phyloP scores from a whole-genome alignment of 2,797 vertebrate genomes.

The Propithecus deckenii region DNA sequence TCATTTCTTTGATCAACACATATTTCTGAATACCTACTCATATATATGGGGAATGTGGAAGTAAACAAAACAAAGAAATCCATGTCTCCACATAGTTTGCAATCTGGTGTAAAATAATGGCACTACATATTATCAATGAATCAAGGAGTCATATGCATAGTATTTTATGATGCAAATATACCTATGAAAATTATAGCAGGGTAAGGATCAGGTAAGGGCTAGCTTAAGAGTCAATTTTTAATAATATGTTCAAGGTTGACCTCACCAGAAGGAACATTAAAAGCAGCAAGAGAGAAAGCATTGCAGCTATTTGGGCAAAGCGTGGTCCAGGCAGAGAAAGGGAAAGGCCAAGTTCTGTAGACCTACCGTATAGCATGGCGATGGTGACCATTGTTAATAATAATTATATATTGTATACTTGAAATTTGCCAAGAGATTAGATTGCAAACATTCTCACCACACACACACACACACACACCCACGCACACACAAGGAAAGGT shows the following conservation, averaged over 20 bases:
- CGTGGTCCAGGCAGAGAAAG: too few species aligned
- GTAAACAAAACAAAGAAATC: not conserved
- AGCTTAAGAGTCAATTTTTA: not conserved
- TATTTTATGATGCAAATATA: not conserved
- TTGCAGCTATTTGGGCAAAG: not conserved
- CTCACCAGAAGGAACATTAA: not conserved
- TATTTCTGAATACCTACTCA: not conserved
- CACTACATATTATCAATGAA: not conserved
- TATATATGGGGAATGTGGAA: not conserved
- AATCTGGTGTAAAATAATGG: not conserved
- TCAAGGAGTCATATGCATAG: not conserved
- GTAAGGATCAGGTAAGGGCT: not conserved
- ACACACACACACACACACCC: too few species aligned
- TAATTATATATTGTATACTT: not conserved
- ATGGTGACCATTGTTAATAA: not conserved
- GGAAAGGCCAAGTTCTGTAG: not conserved
- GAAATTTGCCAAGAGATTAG: not conserved
- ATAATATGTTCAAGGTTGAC: not conserved
- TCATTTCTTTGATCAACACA: not conserved
- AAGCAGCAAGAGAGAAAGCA: not conserved
- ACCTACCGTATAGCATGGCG: not conserved
- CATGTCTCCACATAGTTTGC: not conserved
- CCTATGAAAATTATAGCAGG: not conserved
- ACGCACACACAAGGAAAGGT: too few species aligned
- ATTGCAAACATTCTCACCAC: not conserved